Base-by-base conservation (phyloP, 2,797 vertebrate species). In the Hoplostethus mediterraneus region DNA sequence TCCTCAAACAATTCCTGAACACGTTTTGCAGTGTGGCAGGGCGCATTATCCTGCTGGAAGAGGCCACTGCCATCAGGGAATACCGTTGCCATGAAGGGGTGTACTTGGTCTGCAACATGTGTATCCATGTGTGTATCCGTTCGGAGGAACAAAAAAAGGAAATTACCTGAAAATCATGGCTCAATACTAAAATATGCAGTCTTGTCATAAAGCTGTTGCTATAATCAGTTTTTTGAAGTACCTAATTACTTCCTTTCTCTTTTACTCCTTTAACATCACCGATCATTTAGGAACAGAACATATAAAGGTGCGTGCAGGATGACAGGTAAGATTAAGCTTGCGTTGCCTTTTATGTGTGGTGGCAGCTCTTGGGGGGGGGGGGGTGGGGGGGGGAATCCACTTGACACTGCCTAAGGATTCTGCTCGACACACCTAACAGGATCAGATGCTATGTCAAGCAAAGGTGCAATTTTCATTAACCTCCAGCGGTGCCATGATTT, bases 381-480 rank as follows among this genome's bases (percentile, higher is more conserved):
- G 21, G 21, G 21, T 1, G 21, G 1, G 21, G 0, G 21, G 84
- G 82, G 82, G 85, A 86, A 87, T 83, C 75, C 62, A 63, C 80
- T 84, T 89, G 89, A 90, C 87, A 88, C 71, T 40, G 69, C 74
- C 73, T 80, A 59, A 84, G 79, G 67, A 87, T 83, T 90, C 67
- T 71, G 67, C 69, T 80, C 38, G 14, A 61, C 64, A 61, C 81
- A 67, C 83, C 86, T 87, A 91, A 92, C 86, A 71, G 77, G 86
- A 90, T 92, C 67, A 80, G 85, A 91, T 94, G 92, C 91, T 89
- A 83, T 89, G 91, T 93, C 91, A 92, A 85, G 85, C 81, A 86
- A 90, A 91, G 84, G 90, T 91, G 83, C 84, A 92, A 93, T 93
- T 93, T 95, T 93, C 95, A 97, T 97, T 96, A 96, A 94, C 96